Conservation (phyloP, 2,797 vertebrate species). For the Spinus olivaceus region DNA sequence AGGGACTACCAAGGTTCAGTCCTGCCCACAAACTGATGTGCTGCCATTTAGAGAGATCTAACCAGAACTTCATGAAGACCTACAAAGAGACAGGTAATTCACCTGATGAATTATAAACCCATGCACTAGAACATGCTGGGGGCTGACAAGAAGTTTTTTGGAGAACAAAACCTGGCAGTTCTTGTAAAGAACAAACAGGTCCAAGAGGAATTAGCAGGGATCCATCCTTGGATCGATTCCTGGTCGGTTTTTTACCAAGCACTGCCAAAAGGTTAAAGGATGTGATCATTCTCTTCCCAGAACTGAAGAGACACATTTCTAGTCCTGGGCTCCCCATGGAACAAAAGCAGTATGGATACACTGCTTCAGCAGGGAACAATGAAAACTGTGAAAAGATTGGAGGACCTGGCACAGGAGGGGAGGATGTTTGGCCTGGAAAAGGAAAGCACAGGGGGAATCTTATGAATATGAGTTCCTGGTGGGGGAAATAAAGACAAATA, state of each 20-base stretch:
- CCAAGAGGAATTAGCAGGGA: background rate
- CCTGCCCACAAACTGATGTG: background rate
- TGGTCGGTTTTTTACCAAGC: background rate
- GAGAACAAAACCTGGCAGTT: background rate
- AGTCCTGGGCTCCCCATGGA: background rate
- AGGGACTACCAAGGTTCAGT: background rate
- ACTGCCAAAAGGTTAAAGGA: background rate
- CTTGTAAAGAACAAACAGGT: background rate
- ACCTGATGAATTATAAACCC: background rate
- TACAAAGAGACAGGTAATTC: background rate
- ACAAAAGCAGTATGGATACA: background rate
- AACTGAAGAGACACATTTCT: accelerated
- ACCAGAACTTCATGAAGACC: background rate
- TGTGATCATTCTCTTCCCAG: background rate
- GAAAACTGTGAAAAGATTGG: background rate
- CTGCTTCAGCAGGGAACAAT: background rate
- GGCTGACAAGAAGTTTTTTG: background rate
- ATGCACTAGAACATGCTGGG: background rate
- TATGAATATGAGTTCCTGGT: background rate
- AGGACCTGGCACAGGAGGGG: background rate
- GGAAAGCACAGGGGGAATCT: background rate
- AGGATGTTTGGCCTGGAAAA: background rate
- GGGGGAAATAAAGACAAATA: background rate
- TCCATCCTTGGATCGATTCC: background rate
- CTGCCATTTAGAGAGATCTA: background rate